A percentile compares a stretch with the other conserved stretches of the same genome.
These are phyloP conservation scores for Pachyseris speciosa DNA, from an alignment of 64 coral and sea anemone species.

Conservation along the genomic window DNA sequence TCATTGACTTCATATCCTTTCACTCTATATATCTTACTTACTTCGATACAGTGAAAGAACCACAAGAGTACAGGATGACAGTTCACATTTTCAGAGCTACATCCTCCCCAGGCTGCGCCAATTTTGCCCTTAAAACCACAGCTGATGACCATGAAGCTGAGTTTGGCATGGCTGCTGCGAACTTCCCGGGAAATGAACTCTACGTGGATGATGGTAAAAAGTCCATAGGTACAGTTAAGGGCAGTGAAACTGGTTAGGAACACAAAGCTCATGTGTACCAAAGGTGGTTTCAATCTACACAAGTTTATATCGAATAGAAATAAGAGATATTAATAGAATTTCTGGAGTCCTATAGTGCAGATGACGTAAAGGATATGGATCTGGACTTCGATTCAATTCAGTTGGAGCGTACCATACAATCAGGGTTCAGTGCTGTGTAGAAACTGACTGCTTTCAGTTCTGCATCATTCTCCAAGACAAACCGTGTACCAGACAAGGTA, in stretches of 20 bases:
- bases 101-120: slow-evolving; percentile 53
- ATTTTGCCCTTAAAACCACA: slow-evolving; percentile 22
- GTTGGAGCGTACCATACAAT: neutral
- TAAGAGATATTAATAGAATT: neutral
- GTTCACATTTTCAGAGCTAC: slow-evolving; percentile 52
- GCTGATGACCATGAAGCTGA: slow-evolving; percentile 37
- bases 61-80: slow-evolving; percentile 38
- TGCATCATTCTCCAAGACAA: neutral
- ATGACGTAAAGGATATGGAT: slow-evolving; percentile 6
- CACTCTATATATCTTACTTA: no score
- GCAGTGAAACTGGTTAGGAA: neutral
- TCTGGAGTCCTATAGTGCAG: neutral
- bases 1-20: no score
- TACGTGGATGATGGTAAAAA: slow-evolving; percentile 45
- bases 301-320: slow-evolving; percentile 47
- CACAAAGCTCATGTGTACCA: slow-evolving; percentile 1
- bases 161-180: neutral
- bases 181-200: slow-evolving; percentile 32
- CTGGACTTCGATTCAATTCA: slow-evolving; percentile 4
- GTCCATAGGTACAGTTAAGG: neutral
- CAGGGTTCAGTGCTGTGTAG: neutral
- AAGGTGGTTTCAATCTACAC: slow-evolving; percentile 16
- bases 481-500: neutral
- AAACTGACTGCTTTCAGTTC: neutral
- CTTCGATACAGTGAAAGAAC: neutral